Conservation (phyloP, 2,888 invertebrate genomes). For the Romanomermis culicivorax region DNA sequence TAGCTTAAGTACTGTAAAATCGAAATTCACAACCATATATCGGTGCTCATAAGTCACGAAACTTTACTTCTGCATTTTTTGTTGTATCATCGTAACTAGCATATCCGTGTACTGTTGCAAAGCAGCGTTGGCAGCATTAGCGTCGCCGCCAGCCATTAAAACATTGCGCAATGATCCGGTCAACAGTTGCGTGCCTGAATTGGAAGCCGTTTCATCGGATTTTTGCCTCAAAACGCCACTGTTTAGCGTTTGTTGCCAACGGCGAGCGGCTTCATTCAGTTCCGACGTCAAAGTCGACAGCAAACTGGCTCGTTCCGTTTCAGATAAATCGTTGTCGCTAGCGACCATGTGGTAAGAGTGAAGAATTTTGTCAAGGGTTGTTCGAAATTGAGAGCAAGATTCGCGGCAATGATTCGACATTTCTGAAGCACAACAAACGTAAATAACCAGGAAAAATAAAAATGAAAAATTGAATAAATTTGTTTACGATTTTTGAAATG, state of each 20-base stretch:
- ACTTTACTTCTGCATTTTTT: too few relatives aligned
- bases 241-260: conserved; percentile 1
- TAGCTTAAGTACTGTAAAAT: too few relatives aligned
- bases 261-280: conserved; percentile 4
- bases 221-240: background rate
- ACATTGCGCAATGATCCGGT: background rate
- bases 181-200: background rate
- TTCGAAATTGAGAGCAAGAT: conserved; percentile 16
- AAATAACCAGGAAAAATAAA: background rate
- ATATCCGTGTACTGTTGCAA: conserved; percentile 3
- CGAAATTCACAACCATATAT: too few relatives aligned
- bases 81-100: conserved; percentile 3
- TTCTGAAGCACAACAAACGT: conserved; percentile 13
- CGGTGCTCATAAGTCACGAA: too few relatives aligned
- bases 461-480: background rate
- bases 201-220: background rate
- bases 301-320: conserved; percentile 1
- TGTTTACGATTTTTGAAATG: background rate
- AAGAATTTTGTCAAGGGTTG: conserved; percentile 15
- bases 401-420: conserved; percentile 18
- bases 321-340: conserved; percentile 3
- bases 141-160: background rate
- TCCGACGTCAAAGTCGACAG: background rate
- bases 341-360: conserved; percentile 17
- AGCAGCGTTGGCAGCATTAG: background rate